A percentile compares a stretch with the other conserved stretches of the same genome.
Conservation (phyloP, 2,888 invertebrate species). For the Archaeoteleia sp. region DNA sequence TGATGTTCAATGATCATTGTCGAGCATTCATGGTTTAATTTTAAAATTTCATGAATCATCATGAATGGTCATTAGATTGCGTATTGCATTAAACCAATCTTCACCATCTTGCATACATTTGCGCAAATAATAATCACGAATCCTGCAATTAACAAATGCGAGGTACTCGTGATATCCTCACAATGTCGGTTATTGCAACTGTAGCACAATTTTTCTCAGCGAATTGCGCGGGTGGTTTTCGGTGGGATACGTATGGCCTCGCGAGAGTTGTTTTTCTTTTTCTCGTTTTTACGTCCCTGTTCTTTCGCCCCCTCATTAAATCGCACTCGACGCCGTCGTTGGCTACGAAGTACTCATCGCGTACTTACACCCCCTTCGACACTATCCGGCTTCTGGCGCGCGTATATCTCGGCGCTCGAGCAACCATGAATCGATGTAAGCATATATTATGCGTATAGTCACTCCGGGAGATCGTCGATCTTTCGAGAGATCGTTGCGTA, state of each 20-base stretch:
- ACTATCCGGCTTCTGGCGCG: conserved; percentile 2
- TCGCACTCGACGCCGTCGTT: conserved; percentile 45
- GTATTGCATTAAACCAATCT: no score
- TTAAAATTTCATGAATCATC: no score
- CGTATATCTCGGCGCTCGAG: conserved; percentile 6
- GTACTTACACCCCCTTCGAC: conserved; percentile 44
- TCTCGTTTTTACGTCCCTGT: conserved; percentile 18
- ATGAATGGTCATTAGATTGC: no score
- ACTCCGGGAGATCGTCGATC: conserved; percentile 39
- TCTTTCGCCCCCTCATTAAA: conserved; percentile 47
- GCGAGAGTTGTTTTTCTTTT: conserved; percentile 10
- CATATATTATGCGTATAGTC: conserved; percentile 25
- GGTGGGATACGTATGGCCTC: neutral
- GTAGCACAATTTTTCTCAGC: no score
- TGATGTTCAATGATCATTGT: no score
- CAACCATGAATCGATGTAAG: conserved; percentile 33
- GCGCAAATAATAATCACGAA: no score
- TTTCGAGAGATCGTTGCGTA: conserved; percentile 31
- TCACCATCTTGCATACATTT: no score
- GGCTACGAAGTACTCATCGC: conserved; percentile 50
- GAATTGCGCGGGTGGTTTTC: conserved; percentile 1
- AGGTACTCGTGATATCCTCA: no score
- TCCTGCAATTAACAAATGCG: no score
- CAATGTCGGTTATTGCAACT: no score
- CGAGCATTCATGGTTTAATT: no score